phyloP scores from a whole-genome alignment of 1,140 invertebrate species.

The Eueides isabella region DNA sequence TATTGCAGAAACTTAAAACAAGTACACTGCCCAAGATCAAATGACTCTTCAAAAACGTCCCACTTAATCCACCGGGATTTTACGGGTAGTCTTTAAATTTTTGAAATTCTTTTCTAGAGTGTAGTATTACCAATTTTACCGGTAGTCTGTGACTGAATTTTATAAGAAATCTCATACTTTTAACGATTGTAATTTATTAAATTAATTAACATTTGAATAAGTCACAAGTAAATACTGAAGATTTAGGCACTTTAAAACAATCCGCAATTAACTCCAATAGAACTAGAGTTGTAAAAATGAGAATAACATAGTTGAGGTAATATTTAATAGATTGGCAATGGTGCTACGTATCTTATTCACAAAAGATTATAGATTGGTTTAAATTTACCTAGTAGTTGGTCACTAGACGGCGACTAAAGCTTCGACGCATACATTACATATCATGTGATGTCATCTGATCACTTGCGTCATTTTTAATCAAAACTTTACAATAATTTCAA shows the following conservation, averaged over 20 bases:
- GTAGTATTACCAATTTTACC: conserved; percentile 72
- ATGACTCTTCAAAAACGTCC: conserved; percentile 55
- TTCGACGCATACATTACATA: conserved; percentile 58
- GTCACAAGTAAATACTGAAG: conserved; percentile 54
- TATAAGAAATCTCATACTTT: conserved; percentile 74
- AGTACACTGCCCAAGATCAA: conserved; percentile 64
- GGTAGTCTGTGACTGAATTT: conserved; percentile 80
- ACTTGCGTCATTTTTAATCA: conserved; percentile 51
- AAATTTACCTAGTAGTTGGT: conserved; percentile 51
- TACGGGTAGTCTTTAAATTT: conserved; percentile 65
- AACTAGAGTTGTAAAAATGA: conserved; percentile 65
- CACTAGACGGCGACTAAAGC: conserved; percentile 65
- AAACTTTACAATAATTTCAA: neutral
- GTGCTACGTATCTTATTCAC: conserved; percentile 56
- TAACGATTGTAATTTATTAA: conserved; percentile 64
- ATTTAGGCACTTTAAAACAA: conserved; percentile 60
- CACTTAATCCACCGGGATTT: conserved; percentile 50
- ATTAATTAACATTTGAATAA: conserved; percentile 59
- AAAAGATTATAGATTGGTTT: conserved; percentile 49
- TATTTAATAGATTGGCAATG: conserved; percentile 64
- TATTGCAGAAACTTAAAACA: conserved; percentile 56
- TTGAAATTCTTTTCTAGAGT: conserved; percentile 77
- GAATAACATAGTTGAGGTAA: conserved; percentile 68
- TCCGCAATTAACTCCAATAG: conserved; percentile 62
- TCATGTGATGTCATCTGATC: conserved; percentile 45